Evolutionary conservation across 2,797 vertebrate species (phyloP), one percentile per base, ranked within the genome.

Genomic region (Carapus acus): DNA sequence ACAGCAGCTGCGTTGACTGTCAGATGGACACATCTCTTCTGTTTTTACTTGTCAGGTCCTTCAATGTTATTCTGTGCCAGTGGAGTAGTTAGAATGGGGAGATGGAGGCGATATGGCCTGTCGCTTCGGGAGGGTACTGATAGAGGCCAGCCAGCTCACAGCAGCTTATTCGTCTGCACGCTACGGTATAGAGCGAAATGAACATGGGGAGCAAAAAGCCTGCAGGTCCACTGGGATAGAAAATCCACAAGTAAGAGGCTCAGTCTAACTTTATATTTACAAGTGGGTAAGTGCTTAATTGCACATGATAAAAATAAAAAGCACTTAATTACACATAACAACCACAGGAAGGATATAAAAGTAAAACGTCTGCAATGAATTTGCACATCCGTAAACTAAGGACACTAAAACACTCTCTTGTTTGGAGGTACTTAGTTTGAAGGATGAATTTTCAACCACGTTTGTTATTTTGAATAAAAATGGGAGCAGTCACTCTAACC

Each of bases 51-150:
- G 61, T 54, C 2, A 48, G 58, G 45, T 27, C 49, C 15, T 12
- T 47, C 40, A 58, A 73, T 66, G 62, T 73, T 54, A 60, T 53
- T 34, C 46, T 0, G 19, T 52, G 61, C 38, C 12, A 37, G 38
- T 7, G 33, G 2, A n/a, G 43, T 29, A 13, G 31, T 42, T 45
- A 11, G 27, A 43, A 54, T 50, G 40, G 46, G 57, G 54, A 46
- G 60, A 69, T 40, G 43, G 50, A 23, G 14, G 42, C 29, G 72
- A 70, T 69, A 44, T 21, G 19, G 50, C 14, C 54, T 52, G 62
- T 58, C 13, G 12, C 67, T 58, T 54, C 33, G 15, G 56, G 56
- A 56, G 36, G 13, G 29, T 44, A 29, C 41, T 16, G 67, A 62
- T 67, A 66, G 51, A 11, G 13, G 18, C 24, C 3, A 19, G 11